Percentiles rank a stretch among this genome's conserved stretches.
These are phyloP conservation scores for Adelges cooleyi DNA, from an alignment of 1,140 invertebrate genomes.

Conservation along the genomic window DNA sequence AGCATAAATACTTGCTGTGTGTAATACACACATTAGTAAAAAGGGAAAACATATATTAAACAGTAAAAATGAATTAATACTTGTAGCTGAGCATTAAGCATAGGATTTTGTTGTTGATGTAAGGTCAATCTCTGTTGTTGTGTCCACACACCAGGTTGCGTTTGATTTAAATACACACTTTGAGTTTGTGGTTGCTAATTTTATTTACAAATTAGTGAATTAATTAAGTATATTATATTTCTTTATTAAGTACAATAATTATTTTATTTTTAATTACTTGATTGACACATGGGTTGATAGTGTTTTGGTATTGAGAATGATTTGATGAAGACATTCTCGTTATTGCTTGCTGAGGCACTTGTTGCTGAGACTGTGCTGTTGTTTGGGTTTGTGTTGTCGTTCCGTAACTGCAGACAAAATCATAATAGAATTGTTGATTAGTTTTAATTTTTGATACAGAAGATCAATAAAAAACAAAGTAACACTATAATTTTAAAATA, in stretches of 20 bases:
- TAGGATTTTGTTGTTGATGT: constrained; percentile 61
- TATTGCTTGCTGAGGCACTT: not conserved
- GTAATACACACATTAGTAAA: too few species aligned
- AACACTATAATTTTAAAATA: too few species aligned
- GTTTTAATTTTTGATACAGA: too few species aligned
- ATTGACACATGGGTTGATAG: not conserved
- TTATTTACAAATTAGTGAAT: not conserved
- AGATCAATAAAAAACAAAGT: too few species aligned
- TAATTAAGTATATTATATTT: not conserved
- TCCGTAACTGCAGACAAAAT: constrained; percentile 1
- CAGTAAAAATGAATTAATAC: constrained; percentile 38
- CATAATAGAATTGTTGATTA: too few species aligned
- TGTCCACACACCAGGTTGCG: constrained; percentile 20
- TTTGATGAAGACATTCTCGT: not conserved
- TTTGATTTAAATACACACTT: not conserved
- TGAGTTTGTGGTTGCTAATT: constrained; percentile 33
- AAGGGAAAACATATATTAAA: too few species aligned
- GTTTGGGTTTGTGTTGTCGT: constrained; percentile 1
- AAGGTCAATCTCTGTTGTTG: constrained; percentile 38
- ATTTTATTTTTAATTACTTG: too few species aligned
- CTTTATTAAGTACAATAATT: too few species aligned
- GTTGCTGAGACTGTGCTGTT: not conserved
- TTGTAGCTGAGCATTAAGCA: constrained; percentile 65
- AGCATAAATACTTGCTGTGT: too few species aligned
- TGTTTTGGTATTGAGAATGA: constrained; percentile 2